Evolutionary conservation across 2,797 vertebrate species (phyloP).

Genomic region (Botia kubotai): DNA sequence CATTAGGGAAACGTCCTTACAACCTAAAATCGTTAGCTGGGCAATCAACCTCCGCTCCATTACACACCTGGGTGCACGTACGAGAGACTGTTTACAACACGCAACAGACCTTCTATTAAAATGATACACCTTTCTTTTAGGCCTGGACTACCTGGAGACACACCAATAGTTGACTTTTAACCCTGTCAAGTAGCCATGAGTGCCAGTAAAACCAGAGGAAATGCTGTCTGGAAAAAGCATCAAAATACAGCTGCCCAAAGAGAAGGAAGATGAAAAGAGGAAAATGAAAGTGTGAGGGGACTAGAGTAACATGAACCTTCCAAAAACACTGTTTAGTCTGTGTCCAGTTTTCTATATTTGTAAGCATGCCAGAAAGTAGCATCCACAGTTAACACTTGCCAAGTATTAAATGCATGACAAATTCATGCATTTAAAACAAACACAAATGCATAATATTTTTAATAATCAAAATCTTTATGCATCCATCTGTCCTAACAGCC

Average conservation of each 20-base stretch:
- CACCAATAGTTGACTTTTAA: slow-evolving; percentile 37
- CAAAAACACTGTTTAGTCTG: slow-evolving; percentile 45
- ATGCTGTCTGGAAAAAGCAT: slow-evolving; percentile 31
- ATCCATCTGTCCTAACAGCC: no score
- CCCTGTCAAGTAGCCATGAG: slow-evolving; percentile 26
- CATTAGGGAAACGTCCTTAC: no score
- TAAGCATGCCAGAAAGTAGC: no score
- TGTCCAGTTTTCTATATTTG: slow-evolving; percentile 36
- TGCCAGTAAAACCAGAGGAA: slow-evolving; percentile 19
- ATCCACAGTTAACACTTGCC: neutral
- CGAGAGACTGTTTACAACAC: slow-evolving; percentile 58
- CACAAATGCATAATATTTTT: neutral
- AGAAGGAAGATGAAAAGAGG: neutral
- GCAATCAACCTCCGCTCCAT: slow-evolving; percentile 60
- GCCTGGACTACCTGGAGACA: slow-evolving; percentile 8
- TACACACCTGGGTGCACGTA: slow-evolving; percentile 60
- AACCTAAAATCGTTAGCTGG: no score
- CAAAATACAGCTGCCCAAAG: slow-evolving; percentile 13
- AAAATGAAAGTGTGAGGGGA: neutral
- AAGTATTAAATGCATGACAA: neutral
- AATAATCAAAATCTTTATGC: no score
- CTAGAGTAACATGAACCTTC: slow-evolving; percentile 20
- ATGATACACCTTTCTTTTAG: slow-evolving; percentile 5
- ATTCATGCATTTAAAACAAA: neutral
- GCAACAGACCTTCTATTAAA: slow-evolving; percentile 30